Conservation (phyloP, 2,888 invertebrate species). For the Limnephilus marmoratus region DNA sequence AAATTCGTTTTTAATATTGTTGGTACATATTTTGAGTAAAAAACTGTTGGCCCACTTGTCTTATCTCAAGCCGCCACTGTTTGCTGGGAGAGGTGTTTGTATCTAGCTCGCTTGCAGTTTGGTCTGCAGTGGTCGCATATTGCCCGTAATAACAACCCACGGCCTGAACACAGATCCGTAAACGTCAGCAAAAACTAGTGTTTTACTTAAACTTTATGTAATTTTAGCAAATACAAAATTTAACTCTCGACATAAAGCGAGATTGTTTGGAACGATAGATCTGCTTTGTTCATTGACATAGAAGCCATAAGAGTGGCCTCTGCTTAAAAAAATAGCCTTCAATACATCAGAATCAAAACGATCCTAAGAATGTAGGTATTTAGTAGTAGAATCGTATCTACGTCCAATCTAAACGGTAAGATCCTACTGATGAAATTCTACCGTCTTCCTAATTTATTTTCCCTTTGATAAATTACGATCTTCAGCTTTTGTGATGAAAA, state of each 20-base stretch:
- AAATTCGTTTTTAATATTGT: no score
- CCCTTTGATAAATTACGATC: not conserved
- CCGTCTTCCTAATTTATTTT: not conserved
- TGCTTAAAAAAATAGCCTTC: not conserved
- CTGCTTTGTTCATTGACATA: not conserved
- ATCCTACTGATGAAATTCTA: not conserved
- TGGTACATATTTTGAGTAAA: no score
- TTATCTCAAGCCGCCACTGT: not conserved
- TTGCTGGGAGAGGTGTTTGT: not conserved
- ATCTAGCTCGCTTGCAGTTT: not conserved
- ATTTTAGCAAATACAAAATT: constrained; percentile 51
- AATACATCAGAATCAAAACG: not conserved
- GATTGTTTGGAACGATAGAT: constrained; percentile 24
- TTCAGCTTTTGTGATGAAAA: not conserved
- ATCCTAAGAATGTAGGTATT: no score
- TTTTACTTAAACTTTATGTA: constrained; percentile 50
- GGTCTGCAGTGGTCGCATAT: constrained; percentile 51
- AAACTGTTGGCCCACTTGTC: not conserved
- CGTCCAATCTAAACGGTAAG: not conserved
- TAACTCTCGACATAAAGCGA: constrained; percentile 17
- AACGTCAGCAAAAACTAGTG: constrained; percentile 43
- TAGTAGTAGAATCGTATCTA: no score
- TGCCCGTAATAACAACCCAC: constrained; percentile 59
- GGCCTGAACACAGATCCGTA: constrained; percentile 31
- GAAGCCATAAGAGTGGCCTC: not conserved